Evolutionary conservation across 1,140 invertebrate species (phyloP).

Genomic region (Aphelenchoides avenae): DNA sequence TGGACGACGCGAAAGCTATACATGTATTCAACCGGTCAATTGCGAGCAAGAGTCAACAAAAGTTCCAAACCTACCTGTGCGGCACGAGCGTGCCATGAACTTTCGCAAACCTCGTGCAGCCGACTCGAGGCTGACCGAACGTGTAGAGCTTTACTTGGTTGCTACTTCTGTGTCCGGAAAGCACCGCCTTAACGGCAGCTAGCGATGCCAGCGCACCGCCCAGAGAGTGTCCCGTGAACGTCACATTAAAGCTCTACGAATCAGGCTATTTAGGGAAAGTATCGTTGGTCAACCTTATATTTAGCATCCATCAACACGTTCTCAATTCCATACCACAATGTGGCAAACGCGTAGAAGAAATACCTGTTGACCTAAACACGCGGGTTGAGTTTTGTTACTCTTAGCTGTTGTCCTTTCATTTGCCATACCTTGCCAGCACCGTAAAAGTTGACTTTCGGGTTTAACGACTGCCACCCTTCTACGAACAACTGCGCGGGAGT

Average conservation of each 20-base stretch:
- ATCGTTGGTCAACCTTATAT: slow-evolving; percentile 15
- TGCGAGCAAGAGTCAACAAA: too few relatives aligned
- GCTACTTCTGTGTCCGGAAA: slow-evolving; percentile 13
- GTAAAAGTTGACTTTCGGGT: slow-evolving; percentile 40
- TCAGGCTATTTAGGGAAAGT: too few relatives aligned
- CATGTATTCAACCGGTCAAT: too few relatives aligned
- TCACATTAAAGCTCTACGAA: slow-evolving; percentile 30
- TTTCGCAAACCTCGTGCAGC: slow-evolving; percentile 26
- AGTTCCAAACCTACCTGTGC: slow-evolving; percentile 31
- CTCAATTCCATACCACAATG: slow-evolving; percentile 28
- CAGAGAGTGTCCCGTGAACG: slow-evolving; percentile 44
- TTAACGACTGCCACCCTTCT: slow-evolving; percentile 34
- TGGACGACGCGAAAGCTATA: slow-evolving; percentile 39
- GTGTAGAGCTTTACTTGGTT: slow-evolving; percentile 35
- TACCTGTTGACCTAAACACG: slow-evolving; percentile 47
- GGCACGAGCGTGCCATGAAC: slow-evolving; percentile 40
- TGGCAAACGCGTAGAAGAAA: slow-evolving; percentile 33
- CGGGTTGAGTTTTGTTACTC: neutral
- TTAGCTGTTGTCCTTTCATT: too few relatives aligned
- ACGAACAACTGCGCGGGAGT: slow-evolving; percentile 35
- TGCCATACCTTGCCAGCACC: slow-evolving; percentile 46
- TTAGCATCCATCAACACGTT: slow-evolving; percentile 17
- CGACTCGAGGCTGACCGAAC: slow-evolving; percentile 43
- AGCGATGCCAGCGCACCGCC: slow-evolving; percentile 43
- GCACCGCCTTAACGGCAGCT: slow-evolving; percentile 33